Conservation (phyloP, 2,113 vertebrate genomes). For the Neopipo cinnamomea region DNA sequence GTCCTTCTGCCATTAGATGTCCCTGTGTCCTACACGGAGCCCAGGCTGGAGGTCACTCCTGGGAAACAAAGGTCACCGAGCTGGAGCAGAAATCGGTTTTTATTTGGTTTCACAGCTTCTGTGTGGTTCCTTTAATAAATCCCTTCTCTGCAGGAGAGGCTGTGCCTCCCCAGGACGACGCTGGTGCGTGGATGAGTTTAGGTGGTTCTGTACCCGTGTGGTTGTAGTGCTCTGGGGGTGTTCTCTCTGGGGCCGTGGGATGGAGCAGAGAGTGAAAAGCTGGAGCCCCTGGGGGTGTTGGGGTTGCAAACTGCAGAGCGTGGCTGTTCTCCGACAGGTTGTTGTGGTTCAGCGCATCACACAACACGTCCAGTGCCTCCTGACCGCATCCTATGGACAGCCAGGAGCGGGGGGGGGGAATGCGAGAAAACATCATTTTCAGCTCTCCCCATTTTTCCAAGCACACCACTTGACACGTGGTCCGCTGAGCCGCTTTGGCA, state of each 20-base stretch:
- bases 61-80: neutral
- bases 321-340: neutral
- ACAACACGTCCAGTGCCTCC: neutral
- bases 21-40: neutral
- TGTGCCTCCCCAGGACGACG: neutral
- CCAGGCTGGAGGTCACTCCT: neutral
- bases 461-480: neutral
- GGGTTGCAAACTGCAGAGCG: neutral
- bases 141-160: neutral
- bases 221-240: fast-evolving
- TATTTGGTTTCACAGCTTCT: neutral
- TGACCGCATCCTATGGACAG: neutral
- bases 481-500: neutral
- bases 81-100: neutral
- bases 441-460: neutral
- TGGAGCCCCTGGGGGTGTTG: neutral
- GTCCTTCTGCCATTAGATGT: conserved; percentile 47
- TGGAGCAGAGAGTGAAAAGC: neutral
- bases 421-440: neutral
- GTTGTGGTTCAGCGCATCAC: neutral
- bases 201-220: too few species aligned
- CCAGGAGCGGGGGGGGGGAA: neutral
- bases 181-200: neutral
- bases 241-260: neutral
- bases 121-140: neutral